Conservation (phyloP, 2,797 vertebrate species). For the Dicrostonyx torquatus region DNA sequence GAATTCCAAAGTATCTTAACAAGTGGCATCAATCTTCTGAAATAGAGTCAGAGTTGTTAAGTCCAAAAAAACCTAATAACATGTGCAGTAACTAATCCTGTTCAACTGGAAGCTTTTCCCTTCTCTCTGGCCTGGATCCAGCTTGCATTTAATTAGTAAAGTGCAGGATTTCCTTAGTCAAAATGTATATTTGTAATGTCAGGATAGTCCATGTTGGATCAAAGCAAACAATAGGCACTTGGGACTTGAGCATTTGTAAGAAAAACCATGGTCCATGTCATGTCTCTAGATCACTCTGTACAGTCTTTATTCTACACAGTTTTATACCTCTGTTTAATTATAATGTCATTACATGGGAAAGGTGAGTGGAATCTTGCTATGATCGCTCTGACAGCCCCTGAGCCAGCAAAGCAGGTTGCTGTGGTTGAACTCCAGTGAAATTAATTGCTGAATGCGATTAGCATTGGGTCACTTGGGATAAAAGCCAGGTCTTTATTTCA, state of each 20-base stretch:
- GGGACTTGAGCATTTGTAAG: conserved; percentile 20
- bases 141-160: conserved; percentile 66
- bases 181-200: conserved; percentile 35
- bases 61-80: neutral
- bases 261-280: conserved; percentile 54
- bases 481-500: conserved; percentile 46
- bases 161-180: conserved; percentile 60
- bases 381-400: conserved; percentile 66
- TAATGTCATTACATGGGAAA: conserved; percentile 15
- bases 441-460: conserved; percentile 70
- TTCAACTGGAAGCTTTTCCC: neutral
- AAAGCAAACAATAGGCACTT: conserved; percentile 36
- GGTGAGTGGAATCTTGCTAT: conserved; percentile 58
- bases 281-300: conserved; percentile 23
- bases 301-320: conserved; percentile 34
- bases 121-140: neutral
- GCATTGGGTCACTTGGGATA: conserved; percentile 70
- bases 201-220: conserved; percentile 40
- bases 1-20: neutral
- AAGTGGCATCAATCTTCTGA: neutral
- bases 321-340: conserved; percentile 73
- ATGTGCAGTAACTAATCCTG: neutral
- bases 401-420: conserved; percentile 56
- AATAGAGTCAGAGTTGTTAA: neutral
- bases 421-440: conserved; percentile 63